A percentile compares a stretch with the other conserved stretches of the same genome.
Evolutionary conservation across 1,140 invertebrate genomes (phyloP).

Genomic region (Tetranychus cinnabarinus): DNA sequence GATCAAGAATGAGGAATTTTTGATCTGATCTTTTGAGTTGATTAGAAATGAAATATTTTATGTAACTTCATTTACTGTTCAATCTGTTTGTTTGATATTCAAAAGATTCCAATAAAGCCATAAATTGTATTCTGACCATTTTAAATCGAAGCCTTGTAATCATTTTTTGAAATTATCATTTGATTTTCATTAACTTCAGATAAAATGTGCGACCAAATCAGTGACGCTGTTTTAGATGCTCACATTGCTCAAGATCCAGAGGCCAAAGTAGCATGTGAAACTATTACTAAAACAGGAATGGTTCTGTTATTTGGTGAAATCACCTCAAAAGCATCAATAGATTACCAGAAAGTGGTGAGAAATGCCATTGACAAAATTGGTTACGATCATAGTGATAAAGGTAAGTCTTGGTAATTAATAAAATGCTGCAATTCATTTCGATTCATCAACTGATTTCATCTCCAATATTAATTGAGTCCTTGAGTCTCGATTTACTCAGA

Average conservation of each 20-base stretch:
- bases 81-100: no score
- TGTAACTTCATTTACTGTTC: no score
- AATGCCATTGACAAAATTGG: conserved; percentile 91
- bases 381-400: conserved; percentile 85
- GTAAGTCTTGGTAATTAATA: neutral
- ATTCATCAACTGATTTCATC: neutral
- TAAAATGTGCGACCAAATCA: conserved; percentile 36
- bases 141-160: no score
- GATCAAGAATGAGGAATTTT: no score
- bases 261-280: conserved; percentile 33
- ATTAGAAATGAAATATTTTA: no score
- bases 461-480: neutral
- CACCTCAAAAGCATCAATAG: conserved; percentile 52
- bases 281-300: conserved; percentile 28
- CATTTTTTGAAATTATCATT: no score
- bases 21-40: no score
- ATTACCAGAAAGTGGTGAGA: conserved; percentile 87
- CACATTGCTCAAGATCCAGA: conserved; percentile 29
- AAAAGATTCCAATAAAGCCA: no score
- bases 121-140: no score
- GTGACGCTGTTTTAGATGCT: conserved; percentile 34
- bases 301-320: conserved; percentile 36
- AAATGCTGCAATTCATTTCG: neutral
- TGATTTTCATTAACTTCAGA: conserved; percentile 18
- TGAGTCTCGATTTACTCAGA: no score